These are phyloP conservation scores for Laothoe populi DNA, from an alignment of 2,888 invertebrate genomes.

Conservation along the genomic window DNA sequence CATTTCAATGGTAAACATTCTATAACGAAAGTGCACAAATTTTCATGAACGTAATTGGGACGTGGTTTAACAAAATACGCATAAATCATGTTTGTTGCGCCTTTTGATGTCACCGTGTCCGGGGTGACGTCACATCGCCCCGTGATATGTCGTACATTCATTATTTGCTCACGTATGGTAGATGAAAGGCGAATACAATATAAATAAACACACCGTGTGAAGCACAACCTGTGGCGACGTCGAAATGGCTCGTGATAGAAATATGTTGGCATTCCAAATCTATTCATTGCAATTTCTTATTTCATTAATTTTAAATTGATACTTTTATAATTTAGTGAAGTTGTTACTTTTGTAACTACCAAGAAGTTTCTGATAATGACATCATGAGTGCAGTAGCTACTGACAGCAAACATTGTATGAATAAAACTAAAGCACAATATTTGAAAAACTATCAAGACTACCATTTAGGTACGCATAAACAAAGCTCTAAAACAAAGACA, in stretches of 20 bases:
- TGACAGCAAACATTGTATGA: too few relatives aligned
- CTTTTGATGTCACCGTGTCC: constrained; percentile 81
- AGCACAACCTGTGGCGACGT: constrained; percentile 64
- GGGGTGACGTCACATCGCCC: constrained; percentile 71
- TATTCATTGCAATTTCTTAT: constrained; percentile 17
- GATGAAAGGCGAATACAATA: constrained; percentile 81
- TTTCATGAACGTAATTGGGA: constrained; percentile 76
- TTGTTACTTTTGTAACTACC: not conserved
- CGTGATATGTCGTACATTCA: constrained; percentile 78
- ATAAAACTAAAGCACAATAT: too few relatives aligned
- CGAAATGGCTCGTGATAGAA: constrained; percentile 68
- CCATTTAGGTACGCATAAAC: too few relatives aligned
- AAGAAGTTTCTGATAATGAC: not conserved
- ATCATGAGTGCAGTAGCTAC: too few relatives aligned
- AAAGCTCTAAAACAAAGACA: too few relatives aligned
- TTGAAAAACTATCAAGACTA: too few relatives aligned
- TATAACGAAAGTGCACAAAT: constrained; percentile 78
- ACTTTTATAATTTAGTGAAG: not conserved
- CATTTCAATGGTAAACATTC: constrained; percentile 64
- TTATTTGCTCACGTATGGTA: constrained; percentile 81
- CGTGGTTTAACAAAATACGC: constrained; percentile 75
- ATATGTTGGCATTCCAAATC: constrained; percentile 68
- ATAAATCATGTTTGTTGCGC: constrained; percentile 72
- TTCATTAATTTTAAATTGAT: constrained; percentile 7
- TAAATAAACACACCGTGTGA: constrained; percentile 80